Base-by-base conservation (phyloP, 1,140 invertebrate species). In the Scaptodrosophila lebanonensis region DNA sequence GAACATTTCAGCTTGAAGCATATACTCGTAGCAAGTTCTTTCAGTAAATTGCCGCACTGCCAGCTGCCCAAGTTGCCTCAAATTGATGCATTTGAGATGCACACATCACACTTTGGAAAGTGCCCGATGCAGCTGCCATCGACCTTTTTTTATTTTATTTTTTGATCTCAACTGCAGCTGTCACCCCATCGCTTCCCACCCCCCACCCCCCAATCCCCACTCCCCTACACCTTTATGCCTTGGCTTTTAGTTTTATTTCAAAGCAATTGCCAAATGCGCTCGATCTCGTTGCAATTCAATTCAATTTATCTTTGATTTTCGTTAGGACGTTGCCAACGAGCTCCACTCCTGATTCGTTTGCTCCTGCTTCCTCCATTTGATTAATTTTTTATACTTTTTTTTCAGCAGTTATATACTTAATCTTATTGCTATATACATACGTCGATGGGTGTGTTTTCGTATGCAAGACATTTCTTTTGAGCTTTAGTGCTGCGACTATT, bases 271-370 rank as follows among this genome's bases (percentile, higher is more conserved):
- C 53, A 72, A 77, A 50, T 54, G 45, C 73, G 43, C 64, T 73
- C 17, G 45, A 48, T 47, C 59, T 53, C 53, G 65, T 48, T 65
- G 67, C 73, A 72, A 79, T 82, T 56, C 43, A 56, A 48, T 53
- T 79, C 67, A 68, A 79, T 77, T 79, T 77, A 77, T 77, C 73
- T 72, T 77, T 69, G 75, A 82, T 76, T 76, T 58, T 58, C 52
- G 32, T 35, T 35, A 9, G 13, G 9, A 61, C 56, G 48, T 56
- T 38, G 25, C 15, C 47, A 45, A 25, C 22, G n/a, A 12, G 25
- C 52, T 50, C 12, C 30, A 27, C n/a, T n/a, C 25, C 15, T 12
- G 35, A 35, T 17, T 50, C 11, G 17, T 25, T 48, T 50, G n/a
- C 29, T 32, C 35, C 11, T 2, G 9, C n/a, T 13, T 11, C 9